Percentiles rank a stretch among this genome's conserved stretches.
These are phyloP conservation scores for Phyllostomus hastatus DNA, from an alignment of 2,113 vertebrate species.

Conservation along the genomic window DNA sequence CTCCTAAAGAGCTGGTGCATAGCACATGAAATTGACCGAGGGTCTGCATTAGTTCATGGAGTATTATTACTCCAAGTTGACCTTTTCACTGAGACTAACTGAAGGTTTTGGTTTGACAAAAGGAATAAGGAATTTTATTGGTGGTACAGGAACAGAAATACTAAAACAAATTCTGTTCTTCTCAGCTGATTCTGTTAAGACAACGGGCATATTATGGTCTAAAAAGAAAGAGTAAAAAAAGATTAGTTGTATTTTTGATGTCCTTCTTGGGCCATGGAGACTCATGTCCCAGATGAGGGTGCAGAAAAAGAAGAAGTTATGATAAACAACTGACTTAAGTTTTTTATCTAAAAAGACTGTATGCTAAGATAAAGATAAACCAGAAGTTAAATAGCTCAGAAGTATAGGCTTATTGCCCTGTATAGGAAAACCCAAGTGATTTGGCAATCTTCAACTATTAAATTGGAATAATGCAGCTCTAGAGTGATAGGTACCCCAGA, in stretches of 20 bases:
- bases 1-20: not conserved
- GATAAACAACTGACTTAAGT: not conserved
- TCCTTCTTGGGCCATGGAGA: not conserved
- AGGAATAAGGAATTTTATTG: not conserved
- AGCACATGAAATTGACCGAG: not conserved
- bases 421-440: not conserved
- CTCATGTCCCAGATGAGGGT: not conserved
- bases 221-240: not conserved
- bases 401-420: not conserved
- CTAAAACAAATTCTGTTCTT: not conserved
- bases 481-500: not conserved
- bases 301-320: not conserved
- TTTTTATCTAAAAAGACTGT: not conserved
- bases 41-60: not conserved
- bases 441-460: not conserved
- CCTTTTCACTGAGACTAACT: not conserved
- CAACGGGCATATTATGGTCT: not conserved
- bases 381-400: not conserved
- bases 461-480: not conserved
- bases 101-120: not conserved
- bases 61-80: not conserved
- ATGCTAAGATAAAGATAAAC: not conserved
- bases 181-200: not conserved
- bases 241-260: not conserved
- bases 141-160: not conserved